Evolutionary conservation across 2,888 invertebrate species (phyloP).

Genomic region (Dasysyrphus tricinctus): DNA sequence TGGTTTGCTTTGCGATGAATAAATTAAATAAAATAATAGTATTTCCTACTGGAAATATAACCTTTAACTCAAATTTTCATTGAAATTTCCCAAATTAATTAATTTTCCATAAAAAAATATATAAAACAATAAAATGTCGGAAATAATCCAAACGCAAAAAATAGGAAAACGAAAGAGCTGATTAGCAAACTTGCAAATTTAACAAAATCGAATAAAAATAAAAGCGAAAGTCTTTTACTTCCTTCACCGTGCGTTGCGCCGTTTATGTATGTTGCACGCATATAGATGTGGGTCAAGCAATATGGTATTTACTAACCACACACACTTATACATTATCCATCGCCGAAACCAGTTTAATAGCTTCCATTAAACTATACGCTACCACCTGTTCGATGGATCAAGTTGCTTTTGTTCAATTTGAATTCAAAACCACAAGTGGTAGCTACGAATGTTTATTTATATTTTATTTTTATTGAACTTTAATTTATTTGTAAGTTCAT

Average conservation of each 20-base stretch:
- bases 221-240: slow-evolving; percentile 72
- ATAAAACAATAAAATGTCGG: neutral
- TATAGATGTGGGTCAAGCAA: slow-evolving; percentile 69
- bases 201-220: slow-evolving; percentile 2
- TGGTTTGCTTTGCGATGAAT: too few species aligned
- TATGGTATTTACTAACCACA: slow-evolving; percentile 55
- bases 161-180: slow-evolving; percentile 35
- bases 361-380: slow-evolving; percentile 54
- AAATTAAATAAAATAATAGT: neutral
- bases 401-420: slow-evolving; percentile 11
- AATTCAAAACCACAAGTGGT: slow-evolving; percentile 16
- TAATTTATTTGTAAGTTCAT: slow-evolving; percentile 10
- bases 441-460: neutral
- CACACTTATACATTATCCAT: slow-evolving; percentile 1
- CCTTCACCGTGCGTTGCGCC: slow-evolving; percentile 9
- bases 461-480: slow-evolving; percentile 38
- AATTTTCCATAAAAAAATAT: neutral
- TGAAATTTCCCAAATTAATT: neutral
- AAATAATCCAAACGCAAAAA: slow-evolving; percentile 4
- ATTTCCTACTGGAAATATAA: neutral
- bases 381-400: slow-evolving; percentile 54
- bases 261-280: slow-evolving; percentile 4
- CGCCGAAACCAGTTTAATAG: slow-evolving; percentile 59
- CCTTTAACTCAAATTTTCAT: neutral
- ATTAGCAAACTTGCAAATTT: slow-evolving; percentile 29